Conservation (phyloP, 2,888 invertebrate species). For the Drosophila testacea region DNA sequence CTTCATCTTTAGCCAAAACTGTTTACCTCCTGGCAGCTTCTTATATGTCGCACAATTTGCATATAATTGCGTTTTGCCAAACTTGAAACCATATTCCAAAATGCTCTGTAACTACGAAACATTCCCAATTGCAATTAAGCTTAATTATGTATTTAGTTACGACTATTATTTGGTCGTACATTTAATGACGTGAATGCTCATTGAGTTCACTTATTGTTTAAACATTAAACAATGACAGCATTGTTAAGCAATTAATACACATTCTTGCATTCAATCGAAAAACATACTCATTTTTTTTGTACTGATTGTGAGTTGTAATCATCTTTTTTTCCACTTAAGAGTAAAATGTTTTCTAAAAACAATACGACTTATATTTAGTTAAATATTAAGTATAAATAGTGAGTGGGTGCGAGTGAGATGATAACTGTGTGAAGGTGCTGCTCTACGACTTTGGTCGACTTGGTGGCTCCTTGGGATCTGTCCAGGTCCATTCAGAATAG, state of each 20-base stretch:
- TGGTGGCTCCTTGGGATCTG: constrained; percentile 80
- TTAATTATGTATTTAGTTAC: constrained; percentile 10
- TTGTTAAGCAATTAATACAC: constrained; percentile 49
- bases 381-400: constrained; percentile 29
- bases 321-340: constrained; percentile 47
- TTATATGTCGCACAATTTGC: constrained; percentile 62
- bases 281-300: constrained; percentile 51
- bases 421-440: neutral
- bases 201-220: constrained; percentile 14
- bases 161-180: constrained; percentile 8
- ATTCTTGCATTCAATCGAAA: constrained; percentile 20
- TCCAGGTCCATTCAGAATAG: constrained; percentile 82
- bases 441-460: constrained; percentile 71
- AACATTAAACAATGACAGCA: constrained; percentile 47
- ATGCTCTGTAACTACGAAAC: constrained; percentile 29
- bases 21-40: constrained; percentile 55
- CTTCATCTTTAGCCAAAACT: constrained; percentile 21
- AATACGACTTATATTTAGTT: constrained; percentile 42
- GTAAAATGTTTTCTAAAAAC: constrained; percentile 69
- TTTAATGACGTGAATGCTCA: constrained; percentile 17
- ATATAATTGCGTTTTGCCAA: constrained; percentile 62
- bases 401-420: constrained; percentile 20
- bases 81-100: constrained; percentile 7
- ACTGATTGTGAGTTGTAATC: constrained; percentile 52
- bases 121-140: constrained; percentile 39